These are phyloP conservation scores for Onychostoma macrolepis DNA, from an alignment of 2,113 vertebrate species.

Conservation along the genomic window DNA sequence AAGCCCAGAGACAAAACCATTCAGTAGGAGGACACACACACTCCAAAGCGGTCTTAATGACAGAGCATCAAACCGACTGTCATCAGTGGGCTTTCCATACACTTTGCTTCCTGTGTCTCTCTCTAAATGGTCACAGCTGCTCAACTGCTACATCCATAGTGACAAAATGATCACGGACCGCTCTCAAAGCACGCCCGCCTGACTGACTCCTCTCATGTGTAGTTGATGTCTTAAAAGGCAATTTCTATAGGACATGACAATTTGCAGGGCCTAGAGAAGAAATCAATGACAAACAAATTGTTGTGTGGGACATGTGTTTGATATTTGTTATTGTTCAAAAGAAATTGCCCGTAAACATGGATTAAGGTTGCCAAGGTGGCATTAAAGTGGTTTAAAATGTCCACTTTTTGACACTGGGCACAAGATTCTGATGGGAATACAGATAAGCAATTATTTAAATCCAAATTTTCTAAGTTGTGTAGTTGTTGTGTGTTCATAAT, in stretches of 20 bases:
- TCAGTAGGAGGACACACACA: conserved; percentile 60
- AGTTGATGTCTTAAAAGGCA: conserved; percentile 70
- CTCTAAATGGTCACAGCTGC: conserved; percentile 55
- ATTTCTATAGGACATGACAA: conserved; percentile 67
- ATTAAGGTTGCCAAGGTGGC: neutral
- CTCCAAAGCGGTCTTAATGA: conserved; percentile 63
- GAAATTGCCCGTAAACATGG: neutral
- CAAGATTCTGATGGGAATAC: neutral
- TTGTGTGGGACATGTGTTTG: neutral
- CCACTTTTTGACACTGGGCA: neutral
- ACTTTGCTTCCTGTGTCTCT: conserved; percentile 59
- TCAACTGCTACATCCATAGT: conserved; percentile 52
- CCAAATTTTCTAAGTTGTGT: neutral
- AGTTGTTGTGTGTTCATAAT: neutral
- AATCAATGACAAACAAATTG: conserved; percentile 68
- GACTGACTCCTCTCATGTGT: conserved; percentile 28
- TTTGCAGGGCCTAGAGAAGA: conserved; percentile 53
- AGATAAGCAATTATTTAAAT: neutral
- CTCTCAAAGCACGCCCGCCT: conserved; percentile 36
- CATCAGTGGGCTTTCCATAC: conserved; percentile 72
- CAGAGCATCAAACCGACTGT: conserved; percentile 75
- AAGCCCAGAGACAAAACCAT: conserved; percentile 61
- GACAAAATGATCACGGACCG: conserved; percentile 71
- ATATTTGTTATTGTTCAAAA: conserved; percentile 19
- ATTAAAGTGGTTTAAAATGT: neutral